A percentile compares a stretch with the other conserved stretches of the same genome.
phyloP scores from a whole-genome alignment of 1,140 invertebrate genomes.

The Branchinecta lindahli region DNA sequence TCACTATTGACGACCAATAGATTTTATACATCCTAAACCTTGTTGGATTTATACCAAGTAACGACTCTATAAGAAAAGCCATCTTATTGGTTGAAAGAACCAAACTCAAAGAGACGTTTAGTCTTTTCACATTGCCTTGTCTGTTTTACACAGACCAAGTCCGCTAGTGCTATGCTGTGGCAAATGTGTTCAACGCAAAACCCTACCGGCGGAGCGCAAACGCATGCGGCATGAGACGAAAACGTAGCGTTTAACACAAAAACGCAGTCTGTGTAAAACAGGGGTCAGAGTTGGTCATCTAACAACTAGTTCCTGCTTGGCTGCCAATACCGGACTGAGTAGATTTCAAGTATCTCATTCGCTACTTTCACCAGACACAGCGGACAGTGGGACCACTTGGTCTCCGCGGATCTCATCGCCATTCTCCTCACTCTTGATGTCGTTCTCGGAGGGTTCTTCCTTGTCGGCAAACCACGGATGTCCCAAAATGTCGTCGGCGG shows the following conservation, averaged over 20 bases:
- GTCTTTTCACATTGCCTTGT: too few species aligned
- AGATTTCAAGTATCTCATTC: too few species aligned
- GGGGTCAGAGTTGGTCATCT: not conserved
- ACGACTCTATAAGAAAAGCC: too few species aligned
- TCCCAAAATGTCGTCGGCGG: slow-evolving; percentile 59
- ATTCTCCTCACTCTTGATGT: not conserved
- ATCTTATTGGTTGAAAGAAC: too few species aligned
- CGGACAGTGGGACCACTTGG: not conserved
- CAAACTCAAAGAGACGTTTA: too few species aligned
- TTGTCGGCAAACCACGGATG: slow-evolving; percentile 61
- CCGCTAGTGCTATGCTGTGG: too few species aligned
- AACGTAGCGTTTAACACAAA: not conserved
- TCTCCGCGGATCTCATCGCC: not conserved
- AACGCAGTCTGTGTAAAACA: not conserved
- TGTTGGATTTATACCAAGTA: too few species aligned
- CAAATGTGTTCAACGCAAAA: not conserved
- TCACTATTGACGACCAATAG: too few species aligned
- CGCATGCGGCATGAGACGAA: not conserved
- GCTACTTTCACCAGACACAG: too few species aligned
- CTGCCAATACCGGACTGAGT: not conserved
- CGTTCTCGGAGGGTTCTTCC: not conserved
- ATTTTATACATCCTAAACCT: too few species aligned
- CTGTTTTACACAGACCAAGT: too few species aligned
- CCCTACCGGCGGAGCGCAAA: not conserved
- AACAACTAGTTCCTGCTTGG: not conserved